These are phyloP conservation scores for Potamilus streckersoni DNA, from an alignment of 1,140 invertebrate genomes.

Conservation along the genomic window DNA sequence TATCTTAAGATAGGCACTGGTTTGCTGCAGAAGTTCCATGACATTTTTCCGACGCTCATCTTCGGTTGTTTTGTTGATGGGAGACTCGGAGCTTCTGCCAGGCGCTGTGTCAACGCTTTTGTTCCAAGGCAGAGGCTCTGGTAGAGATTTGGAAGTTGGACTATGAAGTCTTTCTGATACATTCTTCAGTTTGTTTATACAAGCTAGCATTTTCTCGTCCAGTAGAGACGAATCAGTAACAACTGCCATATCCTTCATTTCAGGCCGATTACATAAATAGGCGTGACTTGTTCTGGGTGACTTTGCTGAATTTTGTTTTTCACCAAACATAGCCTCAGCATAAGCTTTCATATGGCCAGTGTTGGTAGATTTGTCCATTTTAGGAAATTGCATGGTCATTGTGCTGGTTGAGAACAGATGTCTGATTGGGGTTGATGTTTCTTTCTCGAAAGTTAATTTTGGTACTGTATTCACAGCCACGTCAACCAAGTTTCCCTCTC, in stretches of 20 bases:
- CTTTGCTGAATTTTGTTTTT: conserved; percentile 30
- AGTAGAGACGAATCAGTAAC: conserved; percentile 45
- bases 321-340: conserved; percentile 8
- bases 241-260: conserved; percentile 35
- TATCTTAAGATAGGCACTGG: conserved; percentile 39
- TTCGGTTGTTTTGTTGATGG: conserved; percentile 29
- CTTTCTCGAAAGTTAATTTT: conserved; percentile 58
- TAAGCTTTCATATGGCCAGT: conserved; percentile 28
- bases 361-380: conserved; percentile 58
- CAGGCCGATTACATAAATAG: conserved; percentile 49
- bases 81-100: conserved; percentile 7
- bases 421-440: conserved; percentile 52
- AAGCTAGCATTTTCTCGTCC: conserved; percentile 54
- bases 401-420: conserved; percentile 56
- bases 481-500: conserved; percentile 35
- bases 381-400: conserved; percentile 52
- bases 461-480: conserved; percentile 54
- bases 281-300: conserved; percentile 15
- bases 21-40: conserved; percentile 41
- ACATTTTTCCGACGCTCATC: conserved; percentile 46
- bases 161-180: conserved; percentile 59
- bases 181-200: conserved; percentile 56
- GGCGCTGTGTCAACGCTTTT: conserved; percentile 4
- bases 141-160: conserved; percentile 47
- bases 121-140: conserved; percentile 32